Percentiles rank a stretch among this genome's conserved stretches.
phyloP scores from a whole-genome alignment of 2,797 vertebrate genomes.

The Nothura maculosa region DNA sequence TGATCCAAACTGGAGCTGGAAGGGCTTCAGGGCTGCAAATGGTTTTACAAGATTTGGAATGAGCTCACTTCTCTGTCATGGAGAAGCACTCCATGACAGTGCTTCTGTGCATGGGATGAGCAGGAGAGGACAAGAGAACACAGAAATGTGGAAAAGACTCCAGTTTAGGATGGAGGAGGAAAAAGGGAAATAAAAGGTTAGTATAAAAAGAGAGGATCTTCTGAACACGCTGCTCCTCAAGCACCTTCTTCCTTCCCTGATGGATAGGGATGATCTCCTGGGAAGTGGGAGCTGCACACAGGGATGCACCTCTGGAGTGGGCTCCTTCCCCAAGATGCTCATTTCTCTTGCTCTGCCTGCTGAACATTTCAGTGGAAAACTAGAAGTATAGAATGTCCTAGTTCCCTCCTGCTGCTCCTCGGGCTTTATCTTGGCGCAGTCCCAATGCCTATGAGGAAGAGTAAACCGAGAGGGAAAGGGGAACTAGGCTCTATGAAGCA shows the following conservation, averaged over 20 bases:
- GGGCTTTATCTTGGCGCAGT: neutral
- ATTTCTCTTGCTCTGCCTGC: neutral
- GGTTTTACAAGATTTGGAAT: neutral
- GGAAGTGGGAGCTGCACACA: neutral
- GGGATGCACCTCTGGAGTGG: neutral
- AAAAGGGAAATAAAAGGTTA: neutral
- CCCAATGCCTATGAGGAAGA: accelerated
- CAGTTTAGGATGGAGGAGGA: too few species aligned
- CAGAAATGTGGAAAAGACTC: neutral
- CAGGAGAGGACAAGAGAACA: neutral
- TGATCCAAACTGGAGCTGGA: neutral
- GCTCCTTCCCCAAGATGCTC: neutral
- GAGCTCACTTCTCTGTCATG: neutral
- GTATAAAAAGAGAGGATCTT: neutral
- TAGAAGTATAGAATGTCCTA: neutral
- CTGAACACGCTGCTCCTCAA: accelerated
- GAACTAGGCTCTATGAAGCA: neutral
- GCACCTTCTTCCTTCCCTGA: neutral
- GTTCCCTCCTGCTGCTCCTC: neutral
- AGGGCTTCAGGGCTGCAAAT: neutral
- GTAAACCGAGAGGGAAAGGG: neutral
- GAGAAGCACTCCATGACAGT: too few species aligned
- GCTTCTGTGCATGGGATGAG: neutral
- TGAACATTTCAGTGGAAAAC: neutral
- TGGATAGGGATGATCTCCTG: neutral